Base-by-base conservation (phyloP, 2,797 vertebrate genomes). In the Tarsius wallacei region DNA sequence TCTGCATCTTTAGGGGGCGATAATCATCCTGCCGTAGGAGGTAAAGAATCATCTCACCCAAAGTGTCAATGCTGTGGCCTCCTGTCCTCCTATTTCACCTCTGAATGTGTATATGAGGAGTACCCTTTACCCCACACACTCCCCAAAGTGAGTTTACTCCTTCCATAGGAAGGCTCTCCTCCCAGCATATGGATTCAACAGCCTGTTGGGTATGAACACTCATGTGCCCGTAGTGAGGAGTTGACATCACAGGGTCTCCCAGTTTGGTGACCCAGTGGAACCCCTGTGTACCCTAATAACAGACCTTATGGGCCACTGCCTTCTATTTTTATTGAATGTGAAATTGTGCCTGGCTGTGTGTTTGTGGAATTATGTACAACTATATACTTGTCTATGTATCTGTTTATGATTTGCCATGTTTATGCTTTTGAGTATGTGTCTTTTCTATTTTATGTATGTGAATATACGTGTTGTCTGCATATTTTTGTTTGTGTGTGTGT, bases 371-470 rank as follows among this genome's bases (percentile, higher is more conserved):
- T 57, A 49, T 7, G 1, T 16, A 3, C 49, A 84, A 59, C 59
- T 70, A 1, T 11, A 28, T 17, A 28, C 51, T 47, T 26, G 12
- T 33, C 57, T 91, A 15, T 24, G 47, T 21, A 47, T 86, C 33
- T 68, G 4, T 28, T 89, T 76, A 61, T 26, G 86, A 66, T 59
- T 81, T 49, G n/a, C 33, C 31, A 36, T n/a, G 26, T 26, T 78
- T 82, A 53, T 83, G 55, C 51, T 47, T 80, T 86, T 47, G 28
- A 81, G 15, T 15, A 9, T 42, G 66, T 82, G 24, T 14, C 55
- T 61, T 93, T 91, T 87, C 70, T 77, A 63, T 73, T 84, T 59
- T 73, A 47, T 51, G n/a, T 63, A 51, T 70, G 33, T 49, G 36
- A 89, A 82, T 49, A 7, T 4, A 36, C 31, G 28, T 1, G 15